Base-by-base conservation (phyloP, 1,140 invertebrate genomes). In the Drosophila erecta region DNA sequence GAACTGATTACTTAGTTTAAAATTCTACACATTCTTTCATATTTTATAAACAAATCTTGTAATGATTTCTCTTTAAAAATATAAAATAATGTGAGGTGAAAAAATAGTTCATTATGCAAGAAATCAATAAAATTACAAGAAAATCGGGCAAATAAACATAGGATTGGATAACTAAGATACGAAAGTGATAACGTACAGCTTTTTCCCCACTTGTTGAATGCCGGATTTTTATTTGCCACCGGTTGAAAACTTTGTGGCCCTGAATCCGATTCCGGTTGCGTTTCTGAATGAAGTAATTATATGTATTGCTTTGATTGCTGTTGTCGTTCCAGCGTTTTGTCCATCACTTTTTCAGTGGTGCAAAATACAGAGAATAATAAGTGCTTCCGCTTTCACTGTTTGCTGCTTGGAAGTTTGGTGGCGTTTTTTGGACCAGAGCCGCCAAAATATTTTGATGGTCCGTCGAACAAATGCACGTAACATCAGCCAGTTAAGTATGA, bases 301-400 rank as follows among this genome's bases (percentile, higher is more conserved):
- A 65, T 56, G 60, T 76, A 55, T 67, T 67, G 55, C 62, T 66
- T 76, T 76, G 62, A 76, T 76, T 76, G 73, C 73, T 35, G 62
- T 59, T 59, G 72, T 76, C 72, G 61, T 76, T 69, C 43, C 35
- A 76, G 24, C 35, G 62, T 76, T 75, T 76, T 66, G 72, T 66
- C 61, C 72, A 76, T 57, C 50, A 66, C 53, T 75, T 66, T 71
- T 74, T 60, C 40, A 38, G n/a, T 58, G 74, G 73, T 72, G 79
- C 77, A 74, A 76, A 81, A 72, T 81, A 70, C 58, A 66, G 62
- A 72, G 61, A 81, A 81, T 76, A 74, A 77, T 73, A 76, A 72
- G 35, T 81, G 80, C 74, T 83, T 83, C 80, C 80, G 80, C 80
- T 84, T 84, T 84, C 80, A 84, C 80, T 79, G 75, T 44, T 59